phyloP scores from a whole-genome alignment of 2,113 vertebrate genomes.

The Vanacampus margaritifer region DNA sequence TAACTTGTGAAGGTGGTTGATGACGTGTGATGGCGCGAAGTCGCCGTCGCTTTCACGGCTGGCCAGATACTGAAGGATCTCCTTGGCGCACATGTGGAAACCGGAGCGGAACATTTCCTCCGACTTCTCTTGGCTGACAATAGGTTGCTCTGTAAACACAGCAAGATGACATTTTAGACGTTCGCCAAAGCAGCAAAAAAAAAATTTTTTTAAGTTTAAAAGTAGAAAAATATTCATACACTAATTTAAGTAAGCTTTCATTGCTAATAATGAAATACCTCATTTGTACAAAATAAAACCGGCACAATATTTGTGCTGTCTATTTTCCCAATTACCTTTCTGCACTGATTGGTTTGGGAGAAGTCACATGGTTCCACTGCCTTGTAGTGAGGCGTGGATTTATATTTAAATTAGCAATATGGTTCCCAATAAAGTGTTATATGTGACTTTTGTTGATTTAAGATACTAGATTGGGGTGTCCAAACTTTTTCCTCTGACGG shows the following conservation, averaged over 20 bases:
- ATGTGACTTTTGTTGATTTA: too few species aligned
- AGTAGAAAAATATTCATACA: background rate
- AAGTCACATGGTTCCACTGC: background rate
- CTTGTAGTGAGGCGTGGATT: background rate
- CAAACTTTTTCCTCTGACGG: too few species aligned
- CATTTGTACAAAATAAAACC: background rate
- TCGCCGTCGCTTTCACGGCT: conserved; percentile 80
- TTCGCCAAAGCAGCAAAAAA: background rate
- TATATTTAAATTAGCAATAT: too few species aligned
- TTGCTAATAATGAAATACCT: background rate
- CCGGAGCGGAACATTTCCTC: conserved; percentile 95
- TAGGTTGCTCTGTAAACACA: conserved; percentile 71
- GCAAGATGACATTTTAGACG: conserved; percentile 45
- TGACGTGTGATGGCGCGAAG: conserved; percentile 79
- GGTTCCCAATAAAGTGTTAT: too few species aligned
- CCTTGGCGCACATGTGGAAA: conserved; percentile 95
- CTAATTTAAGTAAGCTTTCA: background rate
- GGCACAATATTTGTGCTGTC: background rate
- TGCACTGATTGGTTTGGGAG: background rate
- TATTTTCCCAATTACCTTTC: background rate
- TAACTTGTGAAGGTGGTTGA: conserved; percentile 87
- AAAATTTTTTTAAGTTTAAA: too few species aligned
- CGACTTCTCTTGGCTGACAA: conserved; percentile 77
- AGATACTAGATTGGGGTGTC: too few species aligned
- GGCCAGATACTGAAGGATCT: conserved; percentile 89